A percentile compares a stretch with the other conserved stretches of the same genome.
phyloP scores from a whole-genome alignment of 2,113 vertebrate species.

The Heterotilapia buettikoferi region DNA sequence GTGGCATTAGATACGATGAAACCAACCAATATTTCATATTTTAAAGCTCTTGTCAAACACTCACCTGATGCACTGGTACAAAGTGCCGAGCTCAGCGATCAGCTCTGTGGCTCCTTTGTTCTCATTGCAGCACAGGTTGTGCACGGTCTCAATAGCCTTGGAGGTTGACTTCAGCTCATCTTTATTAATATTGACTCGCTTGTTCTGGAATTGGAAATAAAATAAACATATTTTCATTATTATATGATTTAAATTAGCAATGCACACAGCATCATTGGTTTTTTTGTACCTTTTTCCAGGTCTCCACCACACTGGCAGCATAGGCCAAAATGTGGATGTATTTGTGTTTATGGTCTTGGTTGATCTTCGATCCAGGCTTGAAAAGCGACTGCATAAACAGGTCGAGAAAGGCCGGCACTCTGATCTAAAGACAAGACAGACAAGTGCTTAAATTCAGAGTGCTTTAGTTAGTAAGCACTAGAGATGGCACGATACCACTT shows the following conservation, averaged over 20 bases:
- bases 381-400: conserved; percentile 98
- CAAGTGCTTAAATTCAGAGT: not conserved
- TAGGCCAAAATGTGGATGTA: conserved; percentile 98
- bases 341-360: conserved; percentile 99
- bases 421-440: conserved; percentile 73
- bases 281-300: conserved; percentile 91
- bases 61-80: conserved; percentile 89
- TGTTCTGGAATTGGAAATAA: conserved; percentile 76
- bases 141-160: conserved; percentile 93
- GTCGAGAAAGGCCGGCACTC: conserved; percentile 94
- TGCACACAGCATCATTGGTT: not conserved
- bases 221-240: not conserved
- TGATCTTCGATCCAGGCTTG: conserved; percentile 96
- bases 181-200: conserved; percentile 95
- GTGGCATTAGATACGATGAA: not conserved
- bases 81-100: conserved; percentile 90
- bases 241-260: not conserved
- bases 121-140: conserved; percentile 95
- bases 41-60: not conserved
- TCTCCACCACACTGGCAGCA: conserved; percentile 94
- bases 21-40: not conserved
- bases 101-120: conserved; percentile 97
- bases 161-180: conserved; percentile 96
- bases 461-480: not conserved
- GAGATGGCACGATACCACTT: no score